Base-by-base conservation (phyloP, 1,140 invertebrate genomes). In the Drosophila seguyi region DNA sequence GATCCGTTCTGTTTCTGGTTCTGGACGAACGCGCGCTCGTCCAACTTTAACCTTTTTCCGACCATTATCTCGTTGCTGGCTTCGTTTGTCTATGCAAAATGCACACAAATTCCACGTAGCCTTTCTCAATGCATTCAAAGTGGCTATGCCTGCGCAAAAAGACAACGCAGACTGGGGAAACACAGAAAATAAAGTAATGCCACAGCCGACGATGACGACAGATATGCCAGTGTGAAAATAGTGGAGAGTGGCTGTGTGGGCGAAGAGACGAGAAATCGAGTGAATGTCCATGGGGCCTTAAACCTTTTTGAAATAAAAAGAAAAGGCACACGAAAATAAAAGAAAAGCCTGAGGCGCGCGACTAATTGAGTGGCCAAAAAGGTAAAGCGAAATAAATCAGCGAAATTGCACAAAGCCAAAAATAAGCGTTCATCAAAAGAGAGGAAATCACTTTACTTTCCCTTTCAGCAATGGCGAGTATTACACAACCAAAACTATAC, bases 11-110 rank as follows among this genome's bases (percentile, higher is more conserved):
- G 53, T 39, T 65, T 65, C 61, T 65, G 83, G 85, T 88, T 88
- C 85, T 88, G 85, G 85, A 85, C 81, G 85, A 88, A 88, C 77
- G 85, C 85, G 81, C 81, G 85, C 80, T 69, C 85, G 80, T 74
- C 85, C 77, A 90, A 79, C 85, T 90, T 90, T 90, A 85, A 90
- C 85, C 85, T 90, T 81, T 81, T 80, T 83, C 73, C 66, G 52
- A 65, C 31, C 58, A 57, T 39, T 72, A 59, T 31, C 55, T 58
- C 27, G 44, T 52, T 44, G 8, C 45, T n/a, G 42, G 8, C 7
- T 41, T 41, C 22, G 60, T 63, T 72, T 55, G 62, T 50, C 73
- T 88, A 88, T 87, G 84, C 84, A 88, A 87, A 84, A 88, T 84
- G 75, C 83, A 88, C 79, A 74, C 42, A 74, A 88, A 87, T 87